phyloP scores from a whole-genome alignment of 2,888 invertebrate genomes.

The Notodonta dromedarius region DNA sequence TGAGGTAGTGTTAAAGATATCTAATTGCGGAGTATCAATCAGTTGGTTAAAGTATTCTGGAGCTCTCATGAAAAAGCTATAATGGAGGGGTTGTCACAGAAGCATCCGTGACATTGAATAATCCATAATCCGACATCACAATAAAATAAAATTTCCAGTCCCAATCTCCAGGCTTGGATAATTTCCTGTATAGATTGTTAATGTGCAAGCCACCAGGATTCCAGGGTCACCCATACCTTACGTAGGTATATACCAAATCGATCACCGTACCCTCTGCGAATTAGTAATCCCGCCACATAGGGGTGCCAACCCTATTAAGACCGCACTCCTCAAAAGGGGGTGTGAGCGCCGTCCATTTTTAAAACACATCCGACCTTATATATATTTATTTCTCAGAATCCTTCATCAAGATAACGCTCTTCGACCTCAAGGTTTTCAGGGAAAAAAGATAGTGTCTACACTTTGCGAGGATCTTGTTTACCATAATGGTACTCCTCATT shows the following conservation, averaged over 20 bases:
- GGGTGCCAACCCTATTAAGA: conserved; percentile 49
- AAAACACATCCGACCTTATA: conserved; percentile 10
- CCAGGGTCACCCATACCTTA: conserved; percentile 13
- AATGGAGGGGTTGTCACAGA: no score
- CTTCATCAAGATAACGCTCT: conserved; percentile 22
- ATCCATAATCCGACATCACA: no score
- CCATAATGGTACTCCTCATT: conserved; percentile 43
- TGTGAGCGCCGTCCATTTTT: conserved; percentile 28
- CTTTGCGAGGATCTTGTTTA: conserved; percentile 36
- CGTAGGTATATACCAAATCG: conserved; percentile 35
- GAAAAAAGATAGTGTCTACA: conserved; percentile 32
- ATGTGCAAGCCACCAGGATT: not conserved
- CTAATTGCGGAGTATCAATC: no score
- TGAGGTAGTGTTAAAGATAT: no score
- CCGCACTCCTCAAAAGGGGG: conserved; percentile 41
- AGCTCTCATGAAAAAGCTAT: no score
- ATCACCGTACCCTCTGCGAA: conserved; percentile 44
- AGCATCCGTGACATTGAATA: no score
- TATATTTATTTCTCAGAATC: conserved; percentile 20
- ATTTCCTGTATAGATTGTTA: not conserved
- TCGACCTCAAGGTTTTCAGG: conserved; percentile 18
- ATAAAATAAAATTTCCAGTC: not conserved
- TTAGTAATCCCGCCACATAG: conserved; percentile 38
- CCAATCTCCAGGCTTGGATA: not conserved
- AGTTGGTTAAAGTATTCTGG: no score